Base-by-base conservation (phyloP, 1,140 invertebrate species). In the Ceratoteleas bidentatus region DNA sequence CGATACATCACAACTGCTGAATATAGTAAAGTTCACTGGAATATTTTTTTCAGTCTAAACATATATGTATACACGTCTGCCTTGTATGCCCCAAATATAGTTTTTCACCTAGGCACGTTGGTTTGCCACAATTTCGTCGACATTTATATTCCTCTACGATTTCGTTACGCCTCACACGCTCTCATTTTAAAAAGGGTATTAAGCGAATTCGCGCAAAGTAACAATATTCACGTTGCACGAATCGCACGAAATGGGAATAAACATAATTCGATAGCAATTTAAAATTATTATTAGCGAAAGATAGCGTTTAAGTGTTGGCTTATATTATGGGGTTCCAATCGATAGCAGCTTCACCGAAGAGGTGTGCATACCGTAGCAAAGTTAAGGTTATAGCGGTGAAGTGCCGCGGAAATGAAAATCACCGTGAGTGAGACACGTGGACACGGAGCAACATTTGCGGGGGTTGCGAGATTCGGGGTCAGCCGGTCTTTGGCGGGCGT, bases 321-420 rank as follows among this genome's bases (percentile, higher is more conserved):
- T 73, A 73, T 47, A 76, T 81, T 81, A 81, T 49, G 57, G 66
- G 45, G 53, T 62, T 73, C 65, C 38, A 81, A 77, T 84, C 82
- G 73, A 84, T 84, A 81, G 81, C 36, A 66, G 58, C 56, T 79
- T 84, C 72, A 61, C 9, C 14, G 10, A 11, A 49, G 65, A 74
- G 66, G 58, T 69, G 68, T 72, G 34, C 78, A 80, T 74, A 78
- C 84, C 64, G 73, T 56, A 70, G 72, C 43, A 54, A 77, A 80
- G 81, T 84, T 85, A 80, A 84, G 81, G 78, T 81, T 82, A 85
- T 79, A 83, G 80, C 83, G 86, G 60, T 86, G 87, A 87, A 86
- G 87, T 86, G 85, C 77, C 86, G 88, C 88, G 88, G 90, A 91
- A 90, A 90, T 90, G 88, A 91, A 91, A 91, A 91, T 91, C 88